Evolutionary conservation across 2,888 invertebrate genomes (phyloP), one percentile per base, ranked within the genome.

Genomic region (Nebria brevicollis): DNA sequence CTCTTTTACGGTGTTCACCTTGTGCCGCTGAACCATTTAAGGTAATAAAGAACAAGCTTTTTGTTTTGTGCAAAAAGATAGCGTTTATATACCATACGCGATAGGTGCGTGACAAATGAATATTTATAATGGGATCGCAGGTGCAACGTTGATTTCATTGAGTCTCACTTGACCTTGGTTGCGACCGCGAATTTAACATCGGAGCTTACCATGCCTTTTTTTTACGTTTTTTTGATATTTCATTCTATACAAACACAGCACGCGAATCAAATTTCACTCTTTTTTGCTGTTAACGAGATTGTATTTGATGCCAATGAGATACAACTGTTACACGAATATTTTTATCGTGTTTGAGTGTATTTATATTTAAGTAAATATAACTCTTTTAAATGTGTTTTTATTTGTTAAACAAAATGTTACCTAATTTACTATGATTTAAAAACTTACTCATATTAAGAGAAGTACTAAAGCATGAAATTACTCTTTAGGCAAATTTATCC

Each of bases 161-260:
- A 54, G 26, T 6, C 54, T 42, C 26, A 25, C 4, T 8, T 64
- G 64, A 64, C 75, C 75, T 75, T 75, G 75, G 64, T 25, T 10
- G 64, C 26, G 75, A 75, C 64, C 75, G 75, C 75, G 75, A 75
- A 75, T 75, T 75, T 64, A 15, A 64, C 75, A 54, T 64, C 64
- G 20, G 64, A 75, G 64, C 54, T 43, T 72, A 72, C 42, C 54
- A 54, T 54, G 54, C 10, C 43, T 54, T 54, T 54, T 54, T 54
- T 25, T 70, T 66, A 70, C 11, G 26, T 20, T 70, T 70, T 70
- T 20, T 70, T 70, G 70, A 26, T 54, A 3, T 70, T 70, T 70
- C 70, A 70, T 25, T 70, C 70, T 34, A 70, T 34, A 34, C 13
- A 54, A 54, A 34, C 8, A 54, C 54, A 8, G 54, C 4, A 8